These are phyloP conservation scores for Pao palembangensis DNA, from an alignment of 2,113 vertebrate species.

Conservation along the genomic window DNA sequence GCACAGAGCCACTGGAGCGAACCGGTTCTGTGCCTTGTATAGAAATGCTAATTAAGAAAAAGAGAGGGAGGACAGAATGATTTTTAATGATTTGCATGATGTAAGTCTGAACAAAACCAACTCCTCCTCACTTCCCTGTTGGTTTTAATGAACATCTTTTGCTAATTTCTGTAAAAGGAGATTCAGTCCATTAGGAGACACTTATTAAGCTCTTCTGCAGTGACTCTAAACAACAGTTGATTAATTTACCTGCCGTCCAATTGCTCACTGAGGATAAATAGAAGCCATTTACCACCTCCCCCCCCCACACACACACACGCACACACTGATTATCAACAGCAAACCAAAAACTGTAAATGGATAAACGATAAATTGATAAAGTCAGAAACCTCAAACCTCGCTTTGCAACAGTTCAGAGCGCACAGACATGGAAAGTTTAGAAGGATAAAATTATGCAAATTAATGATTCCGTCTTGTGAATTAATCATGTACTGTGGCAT, in stretches of 20 bases:
- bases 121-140: background rate
- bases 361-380: no score
- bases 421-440: background rate
- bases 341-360: no score
- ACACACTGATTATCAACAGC: no score
- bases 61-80: background rate
- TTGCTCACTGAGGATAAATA: conserved; percentile 2
- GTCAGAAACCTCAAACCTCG: no score
- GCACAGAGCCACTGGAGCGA: conserved; percentile 35
- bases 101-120: background rate
- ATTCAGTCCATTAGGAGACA: background rate
- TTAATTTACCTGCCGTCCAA: conserved; percentile 1
- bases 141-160: background rate
- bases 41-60: conserved; percentile 24
- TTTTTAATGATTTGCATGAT: background rate
- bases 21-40: conserved; percentile 16
- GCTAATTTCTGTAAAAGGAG: background rate
- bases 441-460: no score
- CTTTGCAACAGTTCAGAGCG: conserved; percentile 22
- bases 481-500: no score
- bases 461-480: no score
- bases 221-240: background rate
- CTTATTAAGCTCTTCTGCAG: background rate
- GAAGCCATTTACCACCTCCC: conserved; percentile 10
- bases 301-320: no score